Conservation (phyloP, 2,113 vertebrate genomes). For the Shinisaurus crocodilurus region DNA sequence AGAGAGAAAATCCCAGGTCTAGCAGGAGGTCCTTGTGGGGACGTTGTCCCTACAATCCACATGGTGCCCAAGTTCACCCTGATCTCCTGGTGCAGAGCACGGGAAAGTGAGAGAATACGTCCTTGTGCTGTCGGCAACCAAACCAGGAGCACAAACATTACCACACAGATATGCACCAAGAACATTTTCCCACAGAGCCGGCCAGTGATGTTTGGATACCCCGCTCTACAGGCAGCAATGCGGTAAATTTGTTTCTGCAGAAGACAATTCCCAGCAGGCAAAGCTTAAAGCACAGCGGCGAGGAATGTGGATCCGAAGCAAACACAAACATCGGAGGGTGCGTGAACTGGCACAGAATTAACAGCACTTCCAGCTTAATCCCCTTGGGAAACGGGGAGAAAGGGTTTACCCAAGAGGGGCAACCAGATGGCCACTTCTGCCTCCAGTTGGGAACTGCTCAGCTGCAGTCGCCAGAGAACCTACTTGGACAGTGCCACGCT, state of each 20-base stretch:
- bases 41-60: too few relatives aligned
- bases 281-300: background rate
- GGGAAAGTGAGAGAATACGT: background rate
- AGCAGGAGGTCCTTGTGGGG: too few relatives aligned
- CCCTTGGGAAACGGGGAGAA: background rate
- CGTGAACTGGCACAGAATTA: background rate
- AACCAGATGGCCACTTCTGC: background rate
- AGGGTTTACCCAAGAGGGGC: background rate
- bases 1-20: background rate
- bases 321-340: background rate
- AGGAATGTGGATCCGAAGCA: background rate
- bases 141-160: background rate
- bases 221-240: background rate
- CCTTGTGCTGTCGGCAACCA: background rate
- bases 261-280: background rate
- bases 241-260: background rate
- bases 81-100: background rate
- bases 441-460: background rate
- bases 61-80: too few relatives aligned
- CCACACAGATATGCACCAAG: background rate
- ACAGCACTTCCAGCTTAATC: background rate
- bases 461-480: too few relatives aligned
- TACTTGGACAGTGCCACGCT: background rate
- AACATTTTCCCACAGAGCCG: background rate
- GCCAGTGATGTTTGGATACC: background rate